Evolutionary conservation across 2,888 invertebrate genomes (phyloP).

Genomic region (Andrena bucephala): DNA sequence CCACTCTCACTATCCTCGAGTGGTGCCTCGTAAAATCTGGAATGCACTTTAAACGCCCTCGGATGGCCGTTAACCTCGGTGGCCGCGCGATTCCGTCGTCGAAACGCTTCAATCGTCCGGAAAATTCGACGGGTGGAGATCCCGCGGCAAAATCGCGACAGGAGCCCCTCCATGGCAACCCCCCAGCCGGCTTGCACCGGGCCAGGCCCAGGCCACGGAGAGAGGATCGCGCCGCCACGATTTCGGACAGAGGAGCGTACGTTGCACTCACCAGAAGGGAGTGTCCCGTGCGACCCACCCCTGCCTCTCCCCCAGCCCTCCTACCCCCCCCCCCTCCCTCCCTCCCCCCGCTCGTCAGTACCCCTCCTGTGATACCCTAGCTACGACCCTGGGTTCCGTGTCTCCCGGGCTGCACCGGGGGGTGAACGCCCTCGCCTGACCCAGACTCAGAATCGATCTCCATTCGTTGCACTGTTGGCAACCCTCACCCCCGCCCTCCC

Average conservation of each 20-base stretch:
- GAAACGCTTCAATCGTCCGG: constrained; percentile 55
- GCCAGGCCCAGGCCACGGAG: constrained; percentile 29
- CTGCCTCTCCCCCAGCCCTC: constrained; percentile 22
- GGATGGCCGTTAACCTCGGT: not conserved
- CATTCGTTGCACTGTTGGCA: constrained; percentile 79
- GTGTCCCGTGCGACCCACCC: constrained; percentile 73
- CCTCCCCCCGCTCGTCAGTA: constrained; percentile 53
- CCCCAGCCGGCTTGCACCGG: not conserved
- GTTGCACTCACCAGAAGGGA: constrained; percentile 74
- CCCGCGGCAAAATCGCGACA: constrained; percentile 35
- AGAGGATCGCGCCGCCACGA: constrained; percentile 53
- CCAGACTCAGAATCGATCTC: constrained; percentile 85
- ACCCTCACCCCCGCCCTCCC: constrained; percentile 57
- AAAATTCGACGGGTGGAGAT: constrained; percentile 48
- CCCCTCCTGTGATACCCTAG: constrained; percentile 75
- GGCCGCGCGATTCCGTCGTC: constrained; percentile 4
- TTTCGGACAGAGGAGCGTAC: constrained; percentile 72
- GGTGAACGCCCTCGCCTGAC: constrained; percentile 84
- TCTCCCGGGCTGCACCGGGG: constrained; percentile 84
- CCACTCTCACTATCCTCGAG: constrained; percentile 1
- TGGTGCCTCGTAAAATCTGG: constrained; percentile 28
- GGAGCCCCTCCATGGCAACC: constrained; percentile 6
- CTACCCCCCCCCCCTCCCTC: not conserved
- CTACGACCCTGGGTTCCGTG: constrained; percentile 83
- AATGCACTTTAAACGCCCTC: constrained; percentile 33